Evolutionary conservation across 2,113 vertebrate species (phyloP), one percentile per base, ranked within the genome.

Genomic region (Elachura formosa): DNA sequence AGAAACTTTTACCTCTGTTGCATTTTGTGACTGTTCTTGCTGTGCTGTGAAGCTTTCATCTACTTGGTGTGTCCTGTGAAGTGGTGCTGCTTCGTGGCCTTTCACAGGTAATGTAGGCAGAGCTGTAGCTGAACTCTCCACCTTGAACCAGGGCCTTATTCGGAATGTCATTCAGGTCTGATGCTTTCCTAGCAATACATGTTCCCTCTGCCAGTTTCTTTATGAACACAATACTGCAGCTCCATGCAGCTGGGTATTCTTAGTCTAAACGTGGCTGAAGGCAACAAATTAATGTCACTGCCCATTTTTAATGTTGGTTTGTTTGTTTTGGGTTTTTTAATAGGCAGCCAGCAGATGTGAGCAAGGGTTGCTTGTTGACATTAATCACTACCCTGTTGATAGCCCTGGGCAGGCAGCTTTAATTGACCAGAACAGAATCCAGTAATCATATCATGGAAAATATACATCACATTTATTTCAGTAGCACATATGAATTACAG

Each of bases 371-470:
- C 69, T 96, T 95, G 54, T 84, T 80, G 49, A 90, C 96, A 96
- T 95, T 69, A 95, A 73, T 94, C 95, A 93, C 61, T 54, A 75
- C 41, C 29, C 59, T 92, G 93, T 89, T 95, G 96, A 96, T 94
- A 97, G 87, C 78, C 46, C 49, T 81, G 64, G 28, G 76, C 79
- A 92, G 90, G 90, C 75, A 69, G 81, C 79, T 95, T 94, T 95
- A 96, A 96, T 88, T 77, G 96, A 96, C 81, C 75, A 95, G 94
- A 97, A 96, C 89, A 58, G 76, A 96, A 95, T 91, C 68, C 91
- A 94, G 86, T 95, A 96, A 89, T 96, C 95, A 23, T 36, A 87
- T 93, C 8, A 86, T 56, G 76, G 93, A 97, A 98, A 95, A 95
- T 84, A 77, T 87, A 94, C 81, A 83, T 95, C 90, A 82, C 58